phyloP scores from a whole-genome alignment of 1,140 invertebrate genomes.

The Drosophila punjabiensis region DNA sequence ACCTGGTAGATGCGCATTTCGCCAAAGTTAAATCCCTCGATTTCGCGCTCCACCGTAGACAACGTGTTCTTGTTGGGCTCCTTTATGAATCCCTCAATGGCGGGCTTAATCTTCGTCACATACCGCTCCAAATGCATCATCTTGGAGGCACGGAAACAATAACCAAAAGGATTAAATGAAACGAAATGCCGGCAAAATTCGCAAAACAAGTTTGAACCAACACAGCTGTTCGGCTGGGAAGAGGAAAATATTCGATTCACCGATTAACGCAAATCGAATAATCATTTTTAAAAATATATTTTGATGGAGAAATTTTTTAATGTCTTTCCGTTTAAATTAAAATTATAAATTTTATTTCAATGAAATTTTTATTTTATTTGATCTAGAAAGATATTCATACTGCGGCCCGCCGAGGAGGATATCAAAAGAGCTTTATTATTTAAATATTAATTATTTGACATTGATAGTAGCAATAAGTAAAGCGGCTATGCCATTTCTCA shows the following conservation, averaged over 20 bases:
- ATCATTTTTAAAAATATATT: no score
- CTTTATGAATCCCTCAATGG: conserved; percentile 70
- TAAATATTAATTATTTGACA: not conserved
- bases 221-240: conserved; percentile 47
- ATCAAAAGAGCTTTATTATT: not conserved
- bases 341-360: no score
- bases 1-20: conserved; percentile 75
- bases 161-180: conserved; percentile 3
- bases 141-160: conserved; percentile 12
- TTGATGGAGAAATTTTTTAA: no score
- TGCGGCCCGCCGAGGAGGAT: not conserved
- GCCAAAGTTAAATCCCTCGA: conserved; percentile 67
- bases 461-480: not conserved
- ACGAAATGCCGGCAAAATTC: conserved; percentile 25
- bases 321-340: no score
- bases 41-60: conserved; percentile 53
- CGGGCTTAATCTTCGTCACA: conserved; percentile 84
- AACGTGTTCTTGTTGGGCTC: conserved; percentile 62
- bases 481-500: not conserved
- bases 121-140: conserved; percentile 79
- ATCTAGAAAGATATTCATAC: not conserved
- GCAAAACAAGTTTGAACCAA: conserved; percentile 19
- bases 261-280: no score
- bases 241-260: not conserved
- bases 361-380: not conserved